Percentiles rank a stretch among this genome's conserved stretches.
phyloP scores from a whole-genome alignment of 2,113 vertebrate genomes.

The Donacobius atricapilla region DNA sequence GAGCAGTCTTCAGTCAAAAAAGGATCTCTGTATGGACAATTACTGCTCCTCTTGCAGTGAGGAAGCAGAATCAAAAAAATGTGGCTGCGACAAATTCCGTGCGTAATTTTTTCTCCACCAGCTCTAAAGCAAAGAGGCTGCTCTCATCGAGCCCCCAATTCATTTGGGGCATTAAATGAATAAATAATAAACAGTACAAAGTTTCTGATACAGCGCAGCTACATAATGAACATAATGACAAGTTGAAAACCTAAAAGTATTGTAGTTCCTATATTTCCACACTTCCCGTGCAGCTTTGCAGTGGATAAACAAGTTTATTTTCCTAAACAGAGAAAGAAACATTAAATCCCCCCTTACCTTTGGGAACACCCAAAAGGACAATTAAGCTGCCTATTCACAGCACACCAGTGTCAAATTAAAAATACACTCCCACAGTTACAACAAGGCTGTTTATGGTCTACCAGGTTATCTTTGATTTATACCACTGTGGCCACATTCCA shows the following conservation, averaged over 20 bases:
- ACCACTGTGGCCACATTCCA: not conserved
- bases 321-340: not conserved
- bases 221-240: rapidly evolving
- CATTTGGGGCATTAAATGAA: not conserved
- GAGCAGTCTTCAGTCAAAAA: not conserved
- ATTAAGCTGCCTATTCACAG: not conserved
- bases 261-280: rapidly evolving
- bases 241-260: not conserved
- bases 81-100: not conserved
- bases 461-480: not conserved
- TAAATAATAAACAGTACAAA: not conserved
- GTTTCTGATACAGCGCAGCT: not conserved
- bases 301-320: not conserved
- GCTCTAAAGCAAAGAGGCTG: not conserved
- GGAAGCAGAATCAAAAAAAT: not conserved
- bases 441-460: not conserved
- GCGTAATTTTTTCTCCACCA: not conserved
- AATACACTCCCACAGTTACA: not conserved
- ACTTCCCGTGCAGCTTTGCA: not conserved
- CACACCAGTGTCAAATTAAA: not conserved
- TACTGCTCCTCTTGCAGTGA: not conserved
- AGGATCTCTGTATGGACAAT: not conserved
- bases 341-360: not conserved
- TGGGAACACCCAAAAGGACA: not conserved
- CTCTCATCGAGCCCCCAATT: not conserved